phyloP scores from a whole-genome alignment of 1,140 invertebrate species.

The Akabosia matsudoensis region DNA sequence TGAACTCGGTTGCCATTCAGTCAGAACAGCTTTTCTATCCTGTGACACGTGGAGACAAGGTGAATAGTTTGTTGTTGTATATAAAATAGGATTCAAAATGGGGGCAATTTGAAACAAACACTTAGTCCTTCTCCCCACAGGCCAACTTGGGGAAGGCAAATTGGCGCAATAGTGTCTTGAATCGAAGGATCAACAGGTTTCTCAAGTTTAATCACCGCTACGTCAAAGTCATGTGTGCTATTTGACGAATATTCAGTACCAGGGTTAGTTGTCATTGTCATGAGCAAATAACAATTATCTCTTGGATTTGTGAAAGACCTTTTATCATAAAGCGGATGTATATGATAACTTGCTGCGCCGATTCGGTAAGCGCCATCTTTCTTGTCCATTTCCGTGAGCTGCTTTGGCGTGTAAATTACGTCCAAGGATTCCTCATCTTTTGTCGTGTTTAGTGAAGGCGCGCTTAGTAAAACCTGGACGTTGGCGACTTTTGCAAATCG shows the following conservation, averaged over 20 bases:
- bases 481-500: constrained; percentile 27
- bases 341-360: constrained; percentile 40
- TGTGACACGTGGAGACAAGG: too few relatives aligned
- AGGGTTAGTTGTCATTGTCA: too few relatives aligned
- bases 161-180: constrained; percentile 17
- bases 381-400: not conserved
- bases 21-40: too few relatives aligned
- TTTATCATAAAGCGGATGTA: constrained; percentile 44
- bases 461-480: constrained; percentile 37
- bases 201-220: constrained; percentile 24
- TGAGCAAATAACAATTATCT: too few relatives aligned
- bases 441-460: constrained; percentile 36
- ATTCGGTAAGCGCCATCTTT: constrained; percentile 23
- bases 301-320: constrained; percentile 28
- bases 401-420: not conserved
- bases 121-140: constrained; percentile 15
- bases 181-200: constrained; percentile 32
- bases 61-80: too few relatives aligned
- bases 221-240: constrained; percentile 43
- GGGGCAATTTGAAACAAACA: too few relatives aligned
- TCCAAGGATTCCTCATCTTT: too few relatives aligned
- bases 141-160: constrained; percentile 33
- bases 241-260: not conserved
- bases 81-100: too few relatives aligned
- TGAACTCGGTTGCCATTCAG: too few relatives aligned